Conservation (phyloP, 2,113 vertebrate species). For the Nestor notabilis region DNA sequence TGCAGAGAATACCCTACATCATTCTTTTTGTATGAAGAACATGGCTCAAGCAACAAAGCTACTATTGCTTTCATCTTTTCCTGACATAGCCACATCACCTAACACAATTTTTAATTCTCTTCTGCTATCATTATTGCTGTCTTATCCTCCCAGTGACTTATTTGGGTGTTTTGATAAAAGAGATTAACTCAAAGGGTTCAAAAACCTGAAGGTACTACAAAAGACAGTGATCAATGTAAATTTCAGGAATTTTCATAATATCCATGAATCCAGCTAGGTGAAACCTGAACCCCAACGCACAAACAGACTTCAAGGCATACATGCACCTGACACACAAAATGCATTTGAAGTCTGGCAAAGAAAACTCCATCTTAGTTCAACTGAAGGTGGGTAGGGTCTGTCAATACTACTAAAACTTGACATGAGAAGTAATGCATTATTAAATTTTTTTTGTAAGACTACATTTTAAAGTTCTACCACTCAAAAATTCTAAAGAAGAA, state of each 20-base stretch:
- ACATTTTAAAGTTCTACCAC: neutral
- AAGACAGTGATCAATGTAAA: neutral
- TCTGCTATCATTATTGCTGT: neutral
- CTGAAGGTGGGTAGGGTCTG: neutral
- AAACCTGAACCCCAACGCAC: neutral
- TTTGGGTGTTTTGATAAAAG: accelerated
- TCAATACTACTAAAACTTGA: neutral
- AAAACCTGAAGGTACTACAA: neutral
- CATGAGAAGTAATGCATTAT: neutral
- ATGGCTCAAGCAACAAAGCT: neutral
- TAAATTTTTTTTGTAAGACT: neutral
- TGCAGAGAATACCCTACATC: neutral
- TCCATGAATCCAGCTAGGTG: neutral
- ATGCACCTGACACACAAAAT: neutral
- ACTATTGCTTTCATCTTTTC: neutral
- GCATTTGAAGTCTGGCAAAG: neutral
- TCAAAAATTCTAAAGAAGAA: neutral
- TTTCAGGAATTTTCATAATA: neutral
- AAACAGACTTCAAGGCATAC: neutral
- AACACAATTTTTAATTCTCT: neutral
- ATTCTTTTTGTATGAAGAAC: neutral
- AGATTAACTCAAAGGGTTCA: neutral
- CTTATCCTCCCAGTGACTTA: neutral
- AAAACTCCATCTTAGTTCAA: neutral
- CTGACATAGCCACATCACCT: neutral